Conservation (phyloP, 35 echinoderm and acorn worm species). For the Patiria miniata region DNA sequence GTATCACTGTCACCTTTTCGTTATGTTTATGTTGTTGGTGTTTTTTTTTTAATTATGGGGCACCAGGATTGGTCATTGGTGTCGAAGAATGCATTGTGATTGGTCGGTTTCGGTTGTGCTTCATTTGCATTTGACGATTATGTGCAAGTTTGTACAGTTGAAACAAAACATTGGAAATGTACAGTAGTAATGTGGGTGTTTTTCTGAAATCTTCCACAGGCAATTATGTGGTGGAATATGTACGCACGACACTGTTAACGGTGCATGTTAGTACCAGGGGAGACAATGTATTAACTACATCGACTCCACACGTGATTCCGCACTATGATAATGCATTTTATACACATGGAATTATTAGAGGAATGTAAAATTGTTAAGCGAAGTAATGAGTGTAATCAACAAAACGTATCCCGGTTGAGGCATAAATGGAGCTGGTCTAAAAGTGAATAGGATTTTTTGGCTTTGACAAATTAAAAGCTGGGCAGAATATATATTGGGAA, state of each 20-base stretch:
- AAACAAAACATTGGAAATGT: neutral
- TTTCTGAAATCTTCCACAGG: neutral
- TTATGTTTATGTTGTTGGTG: too few relatives aligned
- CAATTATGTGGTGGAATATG: neutral
- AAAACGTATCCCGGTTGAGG: too few relatives aligned
- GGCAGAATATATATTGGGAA: too few relatives aligned
- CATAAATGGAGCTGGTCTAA: too few relatives aligned
- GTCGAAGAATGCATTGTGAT: neutral
- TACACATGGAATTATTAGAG: too few relatives aligned
- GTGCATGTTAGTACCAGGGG: too few relatives aligned
- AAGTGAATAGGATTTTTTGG: neutral
- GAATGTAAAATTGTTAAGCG: too few relatives aligned
- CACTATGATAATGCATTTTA: too few relatives aligned
- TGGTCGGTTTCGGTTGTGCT: neutral
- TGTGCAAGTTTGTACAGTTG: neutral
- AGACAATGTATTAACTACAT: too few relatives aligned
- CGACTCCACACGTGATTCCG: too few relatives aligned
- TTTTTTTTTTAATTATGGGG: neutral
- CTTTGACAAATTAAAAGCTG: neutral
- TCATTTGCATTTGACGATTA: neutral
- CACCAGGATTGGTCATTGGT: neutral
- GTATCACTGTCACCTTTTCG: slow-evolving; percentile 4
- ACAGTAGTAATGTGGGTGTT: neutral
- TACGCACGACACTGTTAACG: neutral
- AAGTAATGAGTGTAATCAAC: too few relatives aligned